Evolutionary conservation across 2,888 invertebrate species (phyloP).

Genomic region (Caenorhabditis macrosperma): DNA sequence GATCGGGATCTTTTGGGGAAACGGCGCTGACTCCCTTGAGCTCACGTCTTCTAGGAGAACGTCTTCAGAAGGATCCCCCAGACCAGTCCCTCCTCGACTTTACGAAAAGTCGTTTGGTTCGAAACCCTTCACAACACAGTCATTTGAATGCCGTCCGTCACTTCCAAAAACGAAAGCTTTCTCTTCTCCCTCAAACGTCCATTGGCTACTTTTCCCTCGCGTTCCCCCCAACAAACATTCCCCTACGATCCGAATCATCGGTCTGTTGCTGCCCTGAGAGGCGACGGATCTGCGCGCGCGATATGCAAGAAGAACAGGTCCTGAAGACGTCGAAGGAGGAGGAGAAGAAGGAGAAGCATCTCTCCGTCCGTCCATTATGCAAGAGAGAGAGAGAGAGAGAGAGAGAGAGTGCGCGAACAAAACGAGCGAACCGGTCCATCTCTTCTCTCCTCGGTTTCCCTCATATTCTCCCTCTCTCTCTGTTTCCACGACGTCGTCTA

Average conservation of each 20-base stretch:
- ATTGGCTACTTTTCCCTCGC: conserved; percentile 13
- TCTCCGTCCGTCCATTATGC: conserved; percentile 47
- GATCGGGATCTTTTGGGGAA: too few relatives aligned
- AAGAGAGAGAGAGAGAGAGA: too few relatives aligned
- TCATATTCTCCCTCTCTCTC: not conserved
- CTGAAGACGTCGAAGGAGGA: conserved; percentile 9
- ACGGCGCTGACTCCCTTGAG: too few relatives aligned
- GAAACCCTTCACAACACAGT: conserved; percentile 21
- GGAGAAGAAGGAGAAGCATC: conserved; percentile 30
- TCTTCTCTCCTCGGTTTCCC: conserved; percentile 16
- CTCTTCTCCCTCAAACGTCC: conserved; percentile 4
- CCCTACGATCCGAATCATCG: conserved; percentile 35
- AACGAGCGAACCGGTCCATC: conserved; percentile 40
- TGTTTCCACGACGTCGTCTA: not conserved
- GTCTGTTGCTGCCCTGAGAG: not conserved
- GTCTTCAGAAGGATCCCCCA: not conserved
- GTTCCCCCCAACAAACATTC: conserved; percentile 35
- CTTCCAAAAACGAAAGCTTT: conserved; percentile 43
- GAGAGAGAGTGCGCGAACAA: conserved; percentile 52
- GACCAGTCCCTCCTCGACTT: not conserved
- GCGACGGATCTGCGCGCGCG: conserved; percentile 37
- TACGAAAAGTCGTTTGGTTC: conserved; percentile 22
- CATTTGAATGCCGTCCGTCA: not conserved
- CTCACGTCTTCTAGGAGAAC: too few relatives aligned
- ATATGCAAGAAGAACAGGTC: conserved; percentile 55